Base-by-base conservation (phyloP, 2,888 invertebrate genomes). In the Netelia fuscicornis region DNA sequence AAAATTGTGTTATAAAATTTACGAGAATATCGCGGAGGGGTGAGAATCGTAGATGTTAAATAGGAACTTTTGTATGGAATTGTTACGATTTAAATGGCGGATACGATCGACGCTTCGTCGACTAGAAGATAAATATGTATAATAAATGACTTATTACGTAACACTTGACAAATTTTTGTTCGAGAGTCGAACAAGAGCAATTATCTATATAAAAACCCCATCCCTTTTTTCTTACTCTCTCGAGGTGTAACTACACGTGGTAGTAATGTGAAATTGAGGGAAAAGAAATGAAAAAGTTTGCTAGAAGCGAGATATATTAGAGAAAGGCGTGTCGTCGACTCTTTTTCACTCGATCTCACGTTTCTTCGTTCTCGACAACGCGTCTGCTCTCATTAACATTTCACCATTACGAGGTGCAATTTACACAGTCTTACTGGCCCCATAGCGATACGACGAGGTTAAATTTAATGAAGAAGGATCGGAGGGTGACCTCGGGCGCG, bases 391-490 rank as follows among this genome's bases (percentile, higher is more conserved):
- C 86, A 86, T 87, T 86, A 87, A 87, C 83, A 87, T 86, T 86
- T 87, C 86, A 87, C 74, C 77, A 83, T 86, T 86, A 87, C 81
- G 85, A 85, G 78, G 77, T 81, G 83, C 86, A 86, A 87, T 86
- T 87, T 86, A 86, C 86, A 78, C 81, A 71, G 65, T 74, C 74
- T 62, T 52, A 48, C 23, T 20, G 58, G 70, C 62, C 74, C 68
- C 72, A 52, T 30, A 52, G 67, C 25, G 30, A 62, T 76, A 60
- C 67, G 70, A 72, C 67, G 68, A 75, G 79, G 81, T 70, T 87
- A 83, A 87, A 89, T 89, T 80, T 89, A 89, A 89, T 89, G 87
- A 89, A 89, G 87, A 85, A 84, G 70, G 84, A 87, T 86, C 77
- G 82, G 79, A n/a, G 78, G 62, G 56, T 80, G 83, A 81, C 81